Conservation (phyloP, 2,888 invertebrate genomes). For the Nomada goodeniana region DNA sequence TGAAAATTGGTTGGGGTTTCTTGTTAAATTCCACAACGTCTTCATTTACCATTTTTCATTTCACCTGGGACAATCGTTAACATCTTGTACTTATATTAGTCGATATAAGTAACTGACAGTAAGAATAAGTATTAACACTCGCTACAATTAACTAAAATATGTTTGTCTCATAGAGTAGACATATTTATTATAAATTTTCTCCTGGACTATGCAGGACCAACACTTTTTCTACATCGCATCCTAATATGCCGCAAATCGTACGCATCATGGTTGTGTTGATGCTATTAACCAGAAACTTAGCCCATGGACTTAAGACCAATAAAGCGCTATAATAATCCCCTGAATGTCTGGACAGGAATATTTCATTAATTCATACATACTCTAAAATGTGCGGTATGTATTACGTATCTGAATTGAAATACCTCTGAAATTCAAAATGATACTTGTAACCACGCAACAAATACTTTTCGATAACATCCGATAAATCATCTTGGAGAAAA, state of each 20-base stretch:
- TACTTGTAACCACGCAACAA: conserved; percentile 61
- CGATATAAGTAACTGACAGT: background rate
- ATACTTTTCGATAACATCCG: conserved; percentile 58
- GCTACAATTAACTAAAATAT: conserved; percentile 6
- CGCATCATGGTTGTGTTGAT: conserved; percentile 63
- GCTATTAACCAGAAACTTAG: conserved; percentile 64
- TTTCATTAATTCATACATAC: background rate
- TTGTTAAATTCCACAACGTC: conserved; percentile 77
- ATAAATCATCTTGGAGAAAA: conserved; percentile 63
- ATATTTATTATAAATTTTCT: conserved; percentile 6
- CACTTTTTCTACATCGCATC: conserved; percentile 58
- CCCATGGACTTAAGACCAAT: conserved; percentile 67
- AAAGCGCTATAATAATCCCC: conserved; percentile 59
- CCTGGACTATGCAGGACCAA: conserved; percentile 62
- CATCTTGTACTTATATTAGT: conserved; percentile 3
- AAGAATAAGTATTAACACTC: background rate
- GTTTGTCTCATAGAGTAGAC: too few species aligned
- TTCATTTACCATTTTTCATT: conserved; percentile 77
- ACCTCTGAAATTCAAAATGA: conserved; percentile 70
- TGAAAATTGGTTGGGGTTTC: conserved; percentile 78
- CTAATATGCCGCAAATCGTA: conserved; percentile 64
- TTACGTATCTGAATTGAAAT: conserved; percentile 20
- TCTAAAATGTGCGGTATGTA: background rate
- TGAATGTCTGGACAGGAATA: conserved; percentile 31
- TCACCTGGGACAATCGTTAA: conserved; percentile 43